Evolutionary conservation across 2,797 vertebrate genomes (phyloP).

Genomic region (Sciaenops ocellatus): DNA sequence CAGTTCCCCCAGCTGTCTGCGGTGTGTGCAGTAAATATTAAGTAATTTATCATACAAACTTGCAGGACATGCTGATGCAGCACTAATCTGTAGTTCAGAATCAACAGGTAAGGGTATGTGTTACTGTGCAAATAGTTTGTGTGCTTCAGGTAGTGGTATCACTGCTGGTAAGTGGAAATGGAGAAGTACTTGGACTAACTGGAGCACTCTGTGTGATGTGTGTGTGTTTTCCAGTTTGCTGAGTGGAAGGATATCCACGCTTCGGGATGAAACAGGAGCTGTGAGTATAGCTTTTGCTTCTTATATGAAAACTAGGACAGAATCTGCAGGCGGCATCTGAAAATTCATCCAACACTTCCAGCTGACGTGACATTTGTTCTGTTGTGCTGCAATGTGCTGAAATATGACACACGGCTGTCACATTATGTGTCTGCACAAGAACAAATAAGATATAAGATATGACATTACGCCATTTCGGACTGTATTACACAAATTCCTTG

Average conservation of each 20-base stretch:
- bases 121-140: conserved; percentile 8
- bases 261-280: conserved; percentile 99
- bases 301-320: conserved; percentile 36
- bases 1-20: conserved; percentile 44
- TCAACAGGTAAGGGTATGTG: neutral
- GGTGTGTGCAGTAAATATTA: conserved; percentile 6
- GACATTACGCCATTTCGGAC: neutral
- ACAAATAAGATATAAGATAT: neutral
- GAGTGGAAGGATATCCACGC: conserved; percentile 98
- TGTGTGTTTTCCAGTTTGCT: conserved; percentile 90
- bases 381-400: conserved; percentile 15
- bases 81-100: conserved; percentile 7
- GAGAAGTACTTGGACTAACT: conserved; percentile 50
- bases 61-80: conserved; percentile 3
- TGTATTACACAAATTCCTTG: neutral
- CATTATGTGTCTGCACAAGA: neutral
- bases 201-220: conserved; percentile 15
- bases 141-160: conserved; percentile 7
- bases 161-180: conserved; percentile 41
- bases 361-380: conserved; percentile 9
- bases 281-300: conserved; percentile 87
- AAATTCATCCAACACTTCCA: conserved; percentile 1
- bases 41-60: neutral
- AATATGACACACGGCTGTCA: conserved; percentile 3
- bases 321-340: conserved; percentile 10